phyloP scores from a whole-genome alignment of 1,140 invertebrate genomes.

The Drosophila santomea region DNA sequence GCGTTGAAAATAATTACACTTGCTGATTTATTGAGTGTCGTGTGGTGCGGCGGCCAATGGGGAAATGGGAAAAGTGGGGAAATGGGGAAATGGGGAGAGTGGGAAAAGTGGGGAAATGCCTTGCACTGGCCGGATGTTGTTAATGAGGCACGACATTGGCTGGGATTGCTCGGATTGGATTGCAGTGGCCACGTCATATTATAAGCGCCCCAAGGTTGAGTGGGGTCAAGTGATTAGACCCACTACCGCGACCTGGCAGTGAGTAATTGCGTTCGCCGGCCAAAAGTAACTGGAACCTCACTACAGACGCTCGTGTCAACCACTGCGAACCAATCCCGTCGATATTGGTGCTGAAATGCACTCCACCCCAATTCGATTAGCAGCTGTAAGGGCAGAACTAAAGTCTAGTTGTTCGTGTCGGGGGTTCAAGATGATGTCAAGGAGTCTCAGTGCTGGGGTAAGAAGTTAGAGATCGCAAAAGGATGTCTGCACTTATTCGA shows the following conservation, averaged over 20 bases:
- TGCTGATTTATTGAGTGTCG: slow-evolving; percentile 80
- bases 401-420: not conserved
- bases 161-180: slow-evolving; percentile 50
- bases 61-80: not conserved
- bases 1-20: slow-evolving; percentile 80
- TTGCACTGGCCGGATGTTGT: slow-evolving; percentile 57
- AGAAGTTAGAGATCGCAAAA: no score
- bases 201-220: slow-evolving; percentile 33
- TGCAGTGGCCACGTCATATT: slow-evolving; percentile 60
- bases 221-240: slow-evolving; percentile 51
- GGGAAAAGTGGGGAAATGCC: slow-evolving; percentile 17
- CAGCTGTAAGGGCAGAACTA: not conserved
- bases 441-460: not conserved
- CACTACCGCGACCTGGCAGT: slow-evolving; percentile 1
- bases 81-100: not conserved
- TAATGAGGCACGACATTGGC: slow-evolving; percentile 75
- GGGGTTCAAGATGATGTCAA: not conserved
- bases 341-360: not conserved
- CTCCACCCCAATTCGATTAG: slow-evolving; percentile 8
- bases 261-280: slow-evolving; percentile 26
- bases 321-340: not conserved
- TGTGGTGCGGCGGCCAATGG: slow-evolving; percentile 30
- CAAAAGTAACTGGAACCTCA: not conserved
- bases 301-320: no score
- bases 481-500: no score